Base-by-base conservation (phyloP, 1,140 invertebrate genomes). In the Portunus trituberculatus region DNA sequence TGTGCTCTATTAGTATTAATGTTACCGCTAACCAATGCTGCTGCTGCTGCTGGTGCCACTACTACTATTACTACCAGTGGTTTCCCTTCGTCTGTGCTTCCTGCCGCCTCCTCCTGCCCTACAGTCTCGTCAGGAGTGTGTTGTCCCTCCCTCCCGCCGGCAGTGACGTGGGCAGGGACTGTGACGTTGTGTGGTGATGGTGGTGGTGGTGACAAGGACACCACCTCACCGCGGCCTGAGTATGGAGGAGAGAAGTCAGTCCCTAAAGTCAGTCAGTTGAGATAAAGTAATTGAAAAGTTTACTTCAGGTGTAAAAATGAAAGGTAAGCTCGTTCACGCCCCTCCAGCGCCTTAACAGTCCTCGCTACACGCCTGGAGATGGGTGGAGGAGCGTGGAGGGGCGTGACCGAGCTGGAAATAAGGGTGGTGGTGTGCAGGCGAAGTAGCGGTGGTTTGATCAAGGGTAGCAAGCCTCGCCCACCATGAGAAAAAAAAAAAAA, bases 91-190 rank as follows among this genome's bases (percentile, higher is more conserved):
- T n/a, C 67, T 76, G 67, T 25, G 20, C n/a, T 76, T 76, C 25
- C 67, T 20, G 67, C 67, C 67, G 67, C 67, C 67, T 76, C 67
- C n/a, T 76, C 67, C 67, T n/a, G 67, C 67, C 67, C 67, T 76
- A 25, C 20, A 76, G 67, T 76, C 67, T 76, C 67, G 67, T 76
- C 67, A 76, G 67, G 67, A 76, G 67, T 76, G 67, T 76, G 20
- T 76, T 2, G 67, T 25, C 6, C 67, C 20, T 76, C 25, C 67
- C 67, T 76, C 67, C 67, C 67, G 67, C 67, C 67, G n/a, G 67
- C 67, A 76, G 67, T 7, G 20, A n/a, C 67, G n/a, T 7, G 20
- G 67, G 20, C 20, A n/a, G 67, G 67, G 20, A n/a, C 20, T 25
- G n/a, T 25, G 67, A 76, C 67, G 20, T 25, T 59, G 52, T 12